Evolutionary conservation across 2,797 vertebrate species (phyloP).

Genomic region (Paramormyrops hopkinsi): DNA sequence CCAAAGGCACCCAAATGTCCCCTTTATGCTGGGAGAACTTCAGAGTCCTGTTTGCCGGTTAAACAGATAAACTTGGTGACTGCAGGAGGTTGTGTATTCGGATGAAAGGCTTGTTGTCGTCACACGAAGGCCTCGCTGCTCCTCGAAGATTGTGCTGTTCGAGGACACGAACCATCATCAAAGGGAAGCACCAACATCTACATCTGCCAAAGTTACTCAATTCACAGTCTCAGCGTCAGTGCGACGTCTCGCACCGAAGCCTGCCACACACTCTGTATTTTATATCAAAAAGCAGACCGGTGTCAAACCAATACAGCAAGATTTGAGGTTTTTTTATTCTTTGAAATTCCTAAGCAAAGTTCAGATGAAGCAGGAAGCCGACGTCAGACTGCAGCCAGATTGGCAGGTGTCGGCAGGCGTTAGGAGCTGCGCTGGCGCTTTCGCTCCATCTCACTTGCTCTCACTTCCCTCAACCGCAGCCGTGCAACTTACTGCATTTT

Average conservation of each 20-base stretch:
- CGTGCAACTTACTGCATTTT: not conserved
- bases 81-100: not conserved
- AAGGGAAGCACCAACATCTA: not conserved
- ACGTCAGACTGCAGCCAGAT: not conserved
- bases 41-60: not conserved
- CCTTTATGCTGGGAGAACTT: slow-evolving; percentile 7
- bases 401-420: not conserved
- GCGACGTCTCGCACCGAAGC: not conserved
- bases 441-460: not conserved
- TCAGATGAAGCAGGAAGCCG: not conserved
- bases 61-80: not conserved
- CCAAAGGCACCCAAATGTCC: not conserved
- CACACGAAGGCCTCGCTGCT: not conserved
- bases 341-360: not conserved
- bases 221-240: not conserved
- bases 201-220: not conserved
- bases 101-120: not conserved
- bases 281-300: not conserved
- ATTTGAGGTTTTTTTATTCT: not conserved
- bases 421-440: not conserved
- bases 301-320: not conserved
- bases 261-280: not conserved
- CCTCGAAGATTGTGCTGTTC: not conserved
- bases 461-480: not conserved
- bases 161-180: not conserved